Conservation (phyloP, 2,113 vertebrate genomes). For the Atractosteus spatula region DNA sequence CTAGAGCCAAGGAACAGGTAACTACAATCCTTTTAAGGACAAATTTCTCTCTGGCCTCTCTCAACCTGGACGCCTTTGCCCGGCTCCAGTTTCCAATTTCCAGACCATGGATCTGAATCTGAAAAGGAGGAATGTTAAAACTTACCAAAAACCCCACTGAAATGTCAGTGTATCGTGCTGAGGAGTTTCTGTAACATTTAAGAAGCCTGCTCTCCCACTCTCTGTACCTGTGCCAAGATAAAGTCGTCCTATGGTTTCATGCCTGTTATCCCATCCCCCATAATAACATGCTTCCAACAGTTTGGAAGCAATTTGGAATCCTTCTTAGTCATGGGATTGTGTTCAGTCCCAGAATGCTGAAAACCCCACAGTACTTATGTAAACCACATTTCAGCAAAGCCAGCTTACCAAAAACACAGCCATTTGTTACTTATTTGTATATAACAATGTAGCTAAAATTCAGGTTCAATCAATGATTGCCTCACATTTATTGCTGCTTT, state of each 20-base stretch:
- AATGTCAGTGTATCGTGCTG: too few species aligned
- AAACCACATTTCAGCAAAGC: neutral
- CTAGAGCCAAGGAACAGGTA: conserved; percentile 80
- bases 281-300: neutral
- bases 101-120: too few species aligned
- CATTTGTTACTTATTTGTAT: conserved; percentile 1
- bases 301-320: neutral
- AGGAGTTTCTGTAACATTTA: too few species aligned
- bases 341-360: conserved; percentile 1
- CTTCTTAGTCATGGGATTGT: neutral
- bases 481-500: too few species aligned
- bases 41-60: neutral
- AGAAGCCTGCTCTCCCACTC: too few species aligned
- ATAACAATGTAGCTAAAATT: neutral
- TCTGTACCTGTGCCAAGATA: too few species aligned
- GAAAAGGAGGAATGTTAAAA: too few species aligned
- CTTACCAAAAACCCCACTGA: too few species aligned
- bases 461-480: neutral
- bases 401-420: too few species aligned
- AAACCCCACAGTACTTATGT: neutral
- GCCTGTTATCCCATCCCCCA: too few species aligned
- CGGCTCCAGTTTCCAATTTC: too few species aligned
- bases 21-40: conserved; percentile 16
- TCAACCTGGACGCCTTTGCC: neutral
- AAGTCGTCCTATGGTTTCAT: too few species aligned